These are phyloP conservation scores for Clarias pachynema DNA, from an alignment of 2,797 vertebrate species.

Conservation along the genomic window DNA sequence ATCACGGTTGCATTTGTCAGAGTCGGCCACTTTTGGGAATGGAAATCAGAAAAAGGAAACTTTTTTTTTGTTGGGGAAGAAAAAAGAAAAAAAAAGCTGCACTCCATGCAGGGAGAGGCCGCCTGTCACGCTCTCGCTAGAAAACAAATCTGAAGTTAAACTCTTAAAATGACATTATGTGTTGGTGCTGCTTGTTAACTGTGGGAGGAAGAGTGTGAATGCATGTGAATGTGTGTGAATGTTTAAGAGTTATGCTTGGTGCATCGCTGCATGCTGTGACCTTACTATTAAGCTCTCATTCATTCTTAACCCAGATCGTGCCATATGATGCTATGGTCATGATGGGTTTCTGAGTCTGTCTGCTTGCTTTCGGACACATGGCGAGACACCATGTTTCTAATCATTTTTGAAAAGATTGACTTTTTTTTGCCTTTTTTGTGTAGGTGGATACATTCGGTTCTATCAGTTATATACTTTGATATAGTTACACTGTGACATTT, in stretches of 20 bases:
- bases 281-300: background rate
- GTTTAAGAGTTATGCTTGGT: slow-evolving; percentile 48
- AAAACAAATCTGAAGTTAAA: slow-evolving; percentile 54
- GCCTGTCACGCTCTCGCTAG: slow-evolving; percentile 48
- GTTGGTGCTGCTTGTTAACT: slow-evolving; percentile 47
- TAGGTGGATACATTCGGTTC: slow-evolving; percentile 18
- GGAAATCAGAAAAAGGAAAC: slow-evolving; percentile 54
- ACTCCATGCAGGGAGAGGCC: slow-evolving; percentile 35
- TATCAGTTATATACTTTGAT: slow-evolving; percentile 16
- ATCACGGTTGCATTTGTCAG: slow-evolving; percentile 47
- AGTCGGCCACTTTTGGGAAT: slow-evolving; percentile 56
- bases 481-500: slow-evolving; percentile 15
- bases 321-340: background rate
- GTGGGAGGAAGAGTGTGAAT: slow-evolving; percentile 38
- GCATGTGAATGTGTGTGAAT: slow-evolving; percentile 7
- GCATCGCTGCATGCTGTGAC: slow-evolving; percentile 39
- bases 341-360: background rate
- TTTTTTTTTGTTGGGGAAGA: slow-evolving; percentile 21
- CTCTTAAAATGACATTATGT: slow-evolving; percentile 51
- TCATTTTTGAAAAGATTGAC: background rate
- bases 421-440: slow-evolving; percentile 10
- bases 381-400: background rate
- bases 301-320: slow-evolving; percentile 6
- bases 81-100: slow-evolving; percentile 26
- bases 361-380: background rate